A percentile compares a stretch with the other conserved stretches of the same genome.
Evolutionary conservation across 2,888 invertebrate genomes (phyloP).

Genomic region (Macropis europaea): DNA sequence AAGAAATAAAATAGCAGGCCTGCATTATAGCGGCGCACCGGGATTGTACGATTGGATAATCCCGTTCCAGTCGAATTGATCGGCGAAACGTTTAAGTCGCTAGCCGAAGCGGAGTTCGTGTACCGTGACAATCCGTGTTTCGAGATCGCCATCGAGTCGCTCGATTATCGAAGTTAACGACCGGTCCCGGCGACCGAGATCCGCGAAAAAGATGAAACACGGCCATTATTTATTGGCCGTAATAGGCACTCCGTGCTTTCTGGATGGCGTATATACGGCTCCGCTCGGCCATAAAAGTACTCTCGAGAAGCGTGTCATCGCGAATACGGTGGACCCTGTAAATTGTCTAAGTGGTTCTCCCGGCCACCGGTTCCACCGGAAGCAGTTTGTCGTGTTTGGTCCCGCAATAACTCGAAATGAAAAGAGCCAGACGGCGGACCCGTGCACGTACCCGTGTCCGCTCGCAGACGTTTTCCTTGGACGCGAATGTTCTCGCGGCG

Average conservation of each 20-base stretch:
- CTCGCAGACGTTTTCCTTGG: not conserved
- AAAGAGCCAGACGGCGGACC: conserved; percentile 21
- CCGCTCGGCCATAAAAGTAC: conserved; percentile 30
- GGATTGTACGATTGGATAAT: too few species aligned
- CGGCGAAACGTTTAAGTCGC: too few species aligned
- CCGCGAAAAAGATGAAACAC: conserved; percentile 16
- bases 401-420: conserved; percentile 43
- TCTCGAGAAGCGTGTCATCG: conserved; percentile 22
- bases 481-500: not conserved
- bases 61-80: too few species aligned
- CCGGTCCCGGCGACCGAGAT: not conserved
- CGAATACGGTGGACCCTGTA: conserved; percentile 36
- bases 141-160: not conserved
- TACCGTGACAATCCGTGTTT: not conserved
- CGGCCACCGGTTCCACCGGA: too few species aligned
- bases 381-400: conserved; percentile 25
- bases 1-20: too few species aligned
- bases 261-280: conserved; percentile 30
- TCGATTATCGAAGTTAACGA: conserved; percentile 1
- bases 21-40: too few species aligned
- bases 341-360: conserved; percentile 41
- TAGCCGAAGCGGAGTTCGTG: not conserved
- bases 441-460: not conserved
- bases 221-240: conserved; percentile 24
- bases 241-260: conserved; percentile 30